phyloP scores from a whole-genome alignment of 2,888 invertebrate genomes.

The Chloroclysta siterata region DNA sequence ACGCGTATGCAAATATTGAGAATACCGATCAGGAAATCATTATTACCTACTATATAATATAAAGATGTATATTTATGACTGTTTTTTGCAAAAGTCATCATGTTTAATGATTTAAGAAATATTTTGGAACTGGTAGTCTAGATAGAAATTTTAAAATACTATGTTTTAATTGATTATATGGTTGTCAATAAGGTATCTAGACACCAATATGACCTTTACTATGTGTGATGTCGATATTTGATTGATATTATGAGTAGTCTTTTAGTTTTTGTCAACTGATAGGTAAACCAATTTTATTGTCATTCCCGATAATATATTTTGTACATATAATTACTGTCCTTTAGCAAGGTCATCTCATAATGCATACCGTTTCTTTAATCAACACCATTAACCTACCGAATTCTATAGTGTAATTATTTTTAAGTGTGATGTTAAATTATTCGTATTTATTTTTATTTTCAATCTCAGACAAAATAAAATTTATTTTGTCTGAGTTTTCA shows the following conservation, averaged over 20 bases:
- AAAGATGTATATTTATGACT: constrained; percentile 8
- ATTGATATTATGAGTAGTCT: too few relatives aligned
- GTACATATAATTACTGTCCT: too few relatives aligned
- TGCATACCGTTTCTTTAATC: neutral
- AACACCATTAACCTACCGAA: neutral
- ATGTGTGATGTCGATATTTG: too few relatives aligned
- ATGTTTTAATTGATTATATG: too few relatives aligned
- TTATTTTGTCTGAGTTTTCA: too few relatives aligned
- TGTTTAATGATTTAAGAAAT: neutral
- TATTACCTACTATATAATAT: constrained; percentile 1
- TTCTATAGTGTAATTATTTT: neutral
- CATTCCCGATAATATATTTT: too few relatives aligned
- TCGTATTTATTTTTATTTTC: constrained; percentile 8
- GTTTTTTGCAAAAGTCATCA: constrained; percentile 28
- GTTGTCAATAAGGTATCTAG: too few relatives aligned
- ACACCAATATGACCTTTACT: too few relatives aligned
- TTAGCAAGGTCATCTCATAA: neutral
- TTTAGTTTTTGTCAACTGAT: too few relatives aligned
- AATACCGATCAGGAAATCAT: constrained; percentile 22
- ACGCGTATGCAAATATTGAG: constrained; percentile 32
- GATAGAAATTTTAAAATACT: too few relatives aligned
- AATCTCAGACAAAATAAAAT: too few relatives aligned
- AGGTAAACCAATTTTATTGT: too few relatives aligned
- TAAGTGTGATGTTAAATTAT: constrained; percentile 30
- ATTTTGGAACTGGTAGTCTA: neutral